Evolutionary conservation across 2,888 invertebrate genomes (phyloP).

Genomic region (Girardia tigrina): DNA sequence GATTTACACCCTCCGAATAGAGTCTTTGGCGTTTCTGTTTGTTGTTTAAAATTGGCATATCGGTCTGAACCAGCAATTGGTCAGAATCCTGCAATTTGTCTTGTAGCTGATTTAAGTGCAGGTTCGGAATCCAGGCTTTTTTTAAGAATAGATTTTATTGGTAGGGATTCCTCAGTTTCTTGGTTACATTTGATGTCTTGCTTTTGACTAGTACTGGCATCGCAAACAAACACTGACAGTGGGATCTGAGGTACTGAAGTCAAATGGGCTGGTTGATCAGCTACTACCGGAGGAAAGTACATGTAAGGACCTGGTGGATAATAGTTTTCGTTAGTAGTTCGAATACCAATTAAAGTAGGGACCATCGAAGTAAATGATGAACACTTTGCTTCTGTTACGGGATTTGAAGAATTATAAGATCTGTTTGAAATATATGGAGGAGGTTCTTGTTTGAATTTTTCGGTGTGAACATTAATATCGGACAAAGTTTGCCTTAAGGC

Average conservation of each 20-base stretch:
- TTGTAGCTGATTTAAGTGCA: background rate
- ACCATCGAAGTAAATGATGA: too few relatives aligned
- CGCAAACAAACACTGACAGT: background rate
- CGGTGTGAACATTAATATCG: too few relatives aligned
- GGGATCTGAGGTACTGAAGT: background rate
- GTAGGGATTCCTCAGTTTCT: background rate
- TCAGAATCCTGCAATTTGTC: background rate
- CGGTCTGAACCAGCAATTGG: background rate
- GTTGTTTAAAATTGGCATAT: background rate
- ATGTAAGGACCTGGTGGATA: background rate
- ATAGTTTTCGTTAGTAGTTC: too few relatives aligned
- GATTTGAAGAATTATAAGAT: too few relatives aligned
- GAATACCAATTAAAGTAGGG: too few relatives aligned
- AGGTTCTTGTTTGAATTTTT: too few relatives aligned
- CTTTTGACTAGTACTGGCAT: background rate
- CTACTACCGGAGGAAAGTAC: background rate
- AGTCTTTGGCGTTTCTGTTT: background rate
- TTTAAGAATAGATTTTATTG: background rate
- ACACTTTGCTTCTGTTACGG: too few relatives aligned
- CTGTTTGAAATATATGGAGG: too few relatives aligned
- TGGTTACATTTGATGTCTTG: background rate
- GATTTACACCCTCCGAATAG: constrained; percentile 21
- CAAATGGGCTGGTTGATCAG: background rate
- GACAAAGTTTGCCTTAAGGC: too few relatives aligned
- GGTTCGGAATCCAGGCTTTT: background rate